phyloP scores from a whole-genome alignment of 2,113 vertebrate species.

The Zosterops lateralis region DNA sequence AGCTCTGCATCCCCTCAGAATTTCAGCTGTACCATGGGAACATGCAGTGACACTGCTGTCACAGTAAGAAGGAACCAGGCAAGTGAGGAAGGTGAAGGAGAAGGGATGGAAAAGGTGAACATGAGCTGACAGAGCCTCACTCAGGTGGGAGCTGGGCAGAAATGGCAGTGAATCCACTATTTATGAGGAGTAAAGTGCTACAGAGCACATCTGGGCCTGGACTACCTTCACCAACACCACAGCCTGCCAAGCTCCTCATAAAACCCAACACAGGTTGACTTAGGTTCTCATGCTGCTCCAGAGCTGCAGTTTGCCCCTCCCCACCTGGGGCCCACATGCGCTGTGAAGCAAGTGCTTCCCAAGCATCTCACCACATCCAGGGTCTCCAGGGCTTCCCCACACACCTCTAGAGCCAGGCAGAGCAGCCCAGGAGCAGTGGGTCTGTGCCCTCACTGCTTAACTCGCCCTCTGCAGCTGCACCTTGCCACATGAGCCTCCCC shows the following conservation, averaged over 20 bases:
- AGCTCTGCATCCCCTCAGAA: background rate
- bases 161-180: slow-evolving; percentile 30
- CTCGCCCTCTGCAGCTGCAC: background rate
- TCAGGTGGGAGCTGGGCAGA: slow-evolving; percentile 11
- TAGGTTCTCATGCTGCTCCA: background rate
- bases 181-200: slow-evolving; percentile 48
- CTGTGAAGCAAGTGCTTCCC: background rate
- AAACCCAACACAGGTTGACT: slow-evolving; percentile 31
- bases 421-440: background rate
- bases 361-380: background rate
- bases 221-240: slow-evolving; percentile 39
- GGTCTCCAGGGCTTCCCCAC: background rate
- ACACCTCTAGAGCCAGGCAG: background rate
- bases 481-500: background rate
- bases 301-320: background rate
- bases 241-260: slow-evolving; percentile 51
- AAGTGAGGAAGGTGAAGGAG: background rate
- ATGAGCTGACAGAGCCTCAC: background rate
- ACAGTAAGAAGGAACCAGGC: background rate
- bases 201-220: slow-evolving; percentile 39
- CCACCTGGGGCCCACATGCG: background rate
- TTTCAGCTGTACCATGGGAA: background rate
- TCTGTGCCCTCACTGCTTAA: background rate
- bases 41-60: background rate
- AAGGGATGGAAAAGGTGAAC: background rate